These are phyloP conservation scores for Apostichopus parvimensis DNA, from an alignment of 35 echinoderm and acorn worm species.

Conservation along the genomic window DNA sequence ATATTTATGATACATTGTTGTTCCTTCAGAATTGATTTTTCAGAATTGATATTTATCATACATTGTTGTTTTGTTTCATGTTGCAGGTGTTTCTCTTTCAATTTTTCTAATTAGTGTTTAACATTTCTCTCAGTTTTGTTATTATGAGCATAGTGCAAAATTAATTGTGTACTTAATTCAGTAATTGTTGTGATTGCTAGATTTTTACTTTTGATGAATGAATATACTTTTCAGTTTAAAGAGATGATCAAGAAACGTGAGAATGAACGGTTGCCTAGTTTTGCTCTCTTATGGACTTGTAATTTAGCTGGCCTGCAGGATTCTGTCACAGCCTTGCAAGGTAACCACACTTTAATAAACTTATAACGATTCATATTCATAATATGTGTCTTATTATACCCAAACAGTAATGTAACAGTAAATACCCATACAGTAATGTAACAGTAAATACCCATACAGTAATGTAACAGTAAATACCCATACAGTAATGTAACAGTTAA, in stretches of 20 bases:
- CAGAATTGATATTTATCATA: no score
- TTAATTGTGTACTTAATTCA: background rate
- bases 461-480: no score
- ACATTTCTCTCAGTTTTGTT: no score
- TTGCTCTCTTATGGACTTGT: slow-evolving; percentile 79
- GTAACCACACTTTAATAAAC: slow-evolving; percentile 12
- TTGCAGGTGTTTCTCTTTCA: no score
- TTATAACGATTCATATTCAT: background rate
- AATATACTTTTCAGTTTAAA: slow-evolving; percentile 51
- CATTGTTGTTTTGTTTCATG: no score
- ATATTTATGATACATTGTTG: no score
- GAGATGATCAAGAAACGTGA: slow-evolving; percentile 78
- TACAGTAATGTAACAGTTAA: no score
- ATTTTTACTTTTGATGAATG: background rate
- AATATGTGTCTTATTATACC: background rate
- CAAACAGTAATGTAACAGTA: background rate
- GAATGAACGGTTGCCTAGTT: slow-evolving; percentile 75
- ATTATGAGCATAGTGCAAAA: background rate
- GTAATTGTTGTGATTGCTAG: background rate
- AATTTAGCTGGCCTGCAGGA: slow-evolving; percentile 77
- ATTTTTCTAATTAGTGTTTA: no score
- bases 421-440: no score
- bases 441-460: no score
- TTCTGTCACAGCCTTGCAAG: slow-evolving; percentile 65
- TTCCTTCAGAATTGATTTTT: no score